phyloP scores from a whole-genome alignment of 2,797 vertebrate genomes.

The Tenualosa ilisha region DNA sequence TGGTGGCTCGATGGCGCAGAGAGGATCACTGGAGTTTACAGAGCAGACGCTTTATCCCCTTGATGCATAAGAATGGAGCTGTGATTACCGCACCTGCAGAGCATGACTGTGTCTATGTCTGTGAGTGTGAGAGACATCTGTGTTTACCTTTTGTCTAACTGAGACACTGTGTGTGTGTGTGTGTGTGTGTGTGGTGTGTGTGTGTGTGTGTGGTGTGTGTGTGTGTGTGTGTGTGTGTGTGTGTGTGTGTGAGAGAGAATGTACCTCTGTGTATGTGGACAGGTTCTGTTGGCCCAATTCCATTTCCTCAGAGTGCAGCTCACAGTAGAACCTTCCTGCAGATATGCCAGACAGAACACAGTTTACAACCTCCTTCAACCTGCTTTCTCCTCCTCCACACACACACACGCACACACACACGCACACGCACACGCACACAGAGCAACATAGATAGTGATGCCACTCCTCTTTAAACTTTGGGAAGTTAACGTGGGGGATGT shows the following conservation, averaged over 20 bases:
- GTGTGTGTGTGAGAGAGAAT: neutral
- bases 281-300: neutral
- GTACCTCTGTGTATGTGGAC: slow-evolving; percentile 45
- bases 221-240: slow-evolving; percentile 2
- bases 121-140: neutral
- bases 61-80: neutral
- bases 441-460: neutral
- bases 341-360: slow-evolving; percentile 45
- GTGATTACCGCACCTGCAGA: neutral
- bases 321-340: slow-evolving; percentile 78
- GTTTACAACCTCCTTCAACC: neutral
- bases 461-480: slow-evolving; percentile 32
- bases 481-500: slow-evolving; percentile 13
- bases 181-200: neutral
- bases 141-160: neutral
- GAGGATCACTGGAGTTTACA: neutral
- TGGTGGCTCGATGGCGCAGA: neutral
- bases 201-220: neutral
- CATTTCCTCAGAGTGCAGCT: slow-evolving; percentile 68
- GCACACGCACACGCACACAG: neutral
- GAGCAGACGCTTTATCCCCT: neutral
- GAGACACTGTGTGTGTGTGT: neutral
- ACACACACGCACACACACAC: neutral
- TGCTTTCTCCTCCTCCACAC: neutral
- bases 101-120: neutral